Base-by-base conservation (phyloP, 2,113 vertebrate genomes). In the Falcunculus frontatus region DNA sequence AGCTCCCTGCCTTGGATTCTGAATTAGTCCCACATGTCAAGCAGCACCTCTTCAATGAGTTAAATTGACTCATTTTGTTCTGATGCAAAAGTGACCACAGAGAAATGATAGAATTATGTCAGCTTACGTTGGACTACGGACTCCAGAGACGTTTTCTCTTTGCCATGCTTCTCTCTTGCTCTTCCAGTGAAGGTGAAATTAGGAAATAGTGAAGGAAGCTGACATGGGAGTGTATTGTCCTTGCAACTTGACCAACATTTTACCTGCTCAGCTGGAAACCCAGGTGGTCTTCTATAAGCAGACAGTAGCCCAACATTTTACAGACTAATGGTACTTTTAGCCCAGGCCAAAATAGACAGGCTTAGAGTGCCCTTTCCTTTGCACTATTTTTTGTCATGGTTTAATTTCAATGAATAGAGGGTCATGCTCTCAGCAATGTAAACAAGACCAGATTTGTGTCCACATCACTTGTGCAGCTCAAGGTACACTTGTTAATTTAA, bases 81-180 rank as follows among this genome's bases (percentile, higher is more conserved):
- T 62, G 42, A 32, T 47, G 57, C 41, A 78, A 59, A 90, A 68
- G 0, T 57, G 37, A 60, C 25, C 37, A 27, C 1, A 13, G 42
- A 76, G 63, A 63, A 94, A 44, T 41, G 11, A 16, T 26, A 27
- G 49, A 84, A 6, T 26, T 32, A 7, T 16, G 10, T 55, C 50
- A 56, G 14, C 5, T 72, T 60, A 10, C 3, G 0, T 1, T 76
- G 70, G 23, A 23, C 47, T 46, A 1, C 7, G n/a, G 21, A 10
- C 16, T 70, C 44, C 74, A 42, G 47, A 62, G 46, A 29, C 13
- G 6, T 46, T 33, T 76, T 29, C 33, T n/a, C 19, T 64, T 75
- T 53, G 33, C 16, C 16, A 1, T 53, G 8, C 11, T 76, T 65
- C 11, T 73, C 30, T 83, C 42, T 50, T 47, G 30, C 30, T 84